A percentile compares a stretch with the other conserved stretches of the same genome.
phyloP scores from a whole-genome alignment of 2,888 invertebrate genomes.

The Argyresthia goedartella region DNA sequence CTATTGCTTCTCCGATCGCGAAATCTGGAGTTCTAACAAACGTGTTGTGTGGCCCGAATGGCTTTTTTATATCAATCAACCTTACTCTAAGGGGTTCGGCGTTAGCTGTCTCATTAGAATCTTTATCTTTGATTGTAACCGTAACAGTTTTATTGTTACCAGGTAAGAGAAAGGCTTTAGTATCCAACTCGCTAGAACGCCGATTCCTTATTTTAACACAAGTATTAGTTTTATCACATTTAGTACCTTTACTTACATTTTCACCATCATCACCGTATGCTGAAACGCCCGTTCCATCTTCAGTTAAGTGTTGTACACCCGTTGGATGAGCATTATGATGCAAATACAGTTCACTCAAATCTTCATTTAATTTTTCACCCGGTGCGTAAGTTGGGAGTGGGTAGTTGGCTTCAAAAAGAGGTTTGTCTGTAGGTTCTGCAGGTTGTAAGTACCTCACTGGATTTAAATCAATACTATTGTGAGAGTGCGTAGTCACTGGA shows the following conservation, averaged over 20 bases:
- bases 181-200: constrained; percentile 27
- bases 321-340: constrained; percentile 34
- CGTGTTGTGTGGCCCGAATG: constrained; percentile 20
- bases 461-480: constrained; percentile 14
- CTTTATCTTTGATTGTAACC: not conserved
- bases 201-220: constrained; percentile 14
- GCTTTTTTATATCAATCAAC: constrained; percentile 5
- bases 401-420: not conserved
- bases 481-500: constrained; percentile 2
- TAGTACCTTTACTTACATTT: constrained; percentile 43
- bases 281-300: constrained; percentile 48
- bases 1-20: constrained; percentile 28
- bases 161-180: constrained; percentile 30
- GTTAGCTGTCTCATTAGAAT: constrained; percentile 14
- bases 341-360: constrained; percentile 34
- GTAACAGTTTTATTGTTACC: not conserved
- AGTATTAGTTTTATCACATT: not conserved
- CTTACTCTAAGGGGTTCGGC: constrained; percentile 10
- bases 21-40: constrained; percentile 28
- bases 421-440: not conserved
- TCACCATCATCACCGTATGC: constrained; percentile 50
- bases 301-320: constrained; percentile 47
- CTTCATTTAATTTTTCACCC: constrained; percentile 19
- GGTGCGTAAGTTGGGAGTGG: constrained; percentile 18
- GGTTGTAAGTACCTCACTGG: not conserved